These are phyloP conservation scores for Eurypyga helias DNA, from an alignment of 2,113 vertebrate species.

Conservation along the genomic window DNA sequence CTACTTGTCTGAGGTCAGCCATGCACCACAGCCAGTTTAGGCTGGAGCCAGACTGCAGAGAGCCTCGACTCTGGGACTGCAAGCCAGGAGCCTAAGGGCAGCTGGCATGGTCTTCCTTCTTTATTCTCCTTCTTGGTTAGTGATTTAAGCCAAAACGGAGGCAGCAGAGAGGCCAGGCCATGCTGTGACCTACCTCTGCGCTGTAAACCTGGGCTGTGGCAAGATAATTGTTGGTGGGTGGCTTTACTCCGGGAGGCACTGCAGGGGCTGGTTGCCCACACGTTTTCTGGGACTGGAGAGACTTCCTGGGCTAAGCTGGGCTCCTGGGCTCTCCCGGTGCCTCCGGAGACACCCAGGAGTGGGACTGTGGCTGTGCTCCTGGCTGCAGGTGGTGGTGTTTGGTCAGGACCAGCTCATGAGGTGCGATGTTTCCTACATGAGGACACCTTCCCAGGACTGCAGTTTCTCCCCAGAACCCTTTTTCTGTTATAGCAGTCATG, in stretches of 20 bases:
- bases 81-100: slow-evolving; percentile 26
- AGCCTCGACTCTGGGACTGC: neutral
- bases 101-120: neutral
- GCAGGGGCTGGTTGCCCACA: neutral
- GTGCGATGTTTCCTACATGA: accelerated
- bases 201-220: neutral
- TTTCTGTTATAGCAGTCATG: neutral
- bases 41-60: neutral
- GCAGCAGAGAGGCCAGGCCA: neutral
- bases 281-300: neutral
- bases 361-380: neutral
- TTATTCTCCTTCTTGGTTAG: neutral
- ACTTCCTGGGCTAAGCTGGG: neutral
- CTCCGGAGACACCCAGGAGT: neutral
- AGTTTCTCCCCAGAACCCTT: neutral
- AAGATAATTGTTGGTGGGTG: neutral
- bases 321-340: neutral
- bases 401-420: neutral
- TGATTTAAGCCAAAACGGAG: slow-evolving; percentile 18
- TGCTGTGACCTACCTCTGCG: neutral
- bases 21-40: neutral
- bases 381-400: neutral
- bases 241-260: neutral
- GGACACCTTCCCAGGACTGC: neutral
- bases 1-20: slow-evolving; percentile 11